Evolutionary conservation across 2,888 invertebrate genomes (phyloP), one percentile per base, ranked within the genome.

Genomic region (Cacoxenus indagator): DNA sequence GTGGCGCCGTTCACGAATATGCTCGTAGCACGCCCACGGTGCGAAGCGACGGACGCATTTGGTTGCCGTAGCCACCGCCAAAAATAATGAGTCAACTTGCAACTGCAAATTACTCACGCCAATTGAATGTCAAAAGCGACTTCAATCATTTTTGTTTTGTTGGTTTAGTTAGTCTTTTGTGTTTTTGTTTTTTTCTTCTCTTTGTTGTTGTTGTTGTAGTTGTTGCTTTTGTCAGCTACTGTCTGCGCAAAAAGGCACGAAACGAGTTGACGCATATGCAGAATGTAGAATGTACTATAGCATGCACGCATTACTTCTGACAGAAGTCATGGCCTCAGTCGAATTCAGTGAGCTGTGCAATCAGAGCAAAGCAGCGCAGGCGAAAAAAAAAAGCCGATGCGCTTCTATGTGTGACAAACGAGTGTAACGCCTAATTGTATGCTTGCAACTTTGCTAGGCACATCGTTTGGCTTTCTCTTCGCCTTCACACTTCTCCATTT

Each of bases 51-150:
- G 45, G 11, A 8, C 48, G 19, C 22, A 19, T 51, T 37, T 17
- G 26, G 55, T 55, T 24, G 45, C 61, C 17, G 61, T 62, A n/a
- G 26, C 43, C 9, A 62, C 43, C 17, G 17, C 22, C 2, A 19
- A 46, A 67, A 59, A 59, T 59, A 59, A 67, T 67, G 48, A 67
- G 66, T 59, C 59, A 27, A 67, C 59, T 57, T 67, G 59, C 59
- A 59, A 67, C 46, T 57, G 14, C 29, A 67, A 67, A 67, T 67
- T 59, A 67, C 43, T 67, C 31, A 59, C 59, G 66, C 66, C 66
- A 67, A 67, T 67, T 54, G 66, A 57, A 67, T 67, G 66, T 67
- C 59, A 67, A 67, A 57, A 14, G 43, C 51, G 22, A 14, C 1
- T 51, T 51, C 22, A 6, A 22, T 2, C 8, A 22, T 5, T 51